Evolutionary conservation across 2,888 invertebrate species (phyloP), one percentile per base, ranked within the genome.

Genomic region (Polyommatus iphigenia): DNA sequence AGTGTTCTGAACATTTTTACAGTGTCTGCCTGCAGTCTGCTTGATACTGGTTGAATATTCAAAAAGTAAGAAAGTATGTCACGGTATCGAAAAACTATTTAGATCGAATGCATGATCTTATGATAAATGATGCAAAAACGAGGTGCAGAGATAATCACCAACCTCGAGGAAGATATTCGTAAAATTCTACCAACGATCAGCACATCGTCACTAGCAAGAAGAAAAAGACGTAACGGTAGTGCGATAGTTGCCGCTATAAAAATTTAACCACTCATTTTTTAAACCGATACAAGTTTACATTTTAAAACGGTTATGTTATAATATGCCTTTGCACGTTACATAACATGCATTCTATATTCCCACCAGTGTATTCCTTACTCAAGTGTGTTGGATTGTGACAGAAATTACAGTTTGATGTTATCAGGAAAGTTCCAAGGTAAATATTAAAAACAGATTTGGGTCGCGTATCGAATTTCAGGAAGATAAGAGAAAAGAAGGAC

Each of bases 391-490:
- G 29, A 15, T 15, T 32, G 5, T 67, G 6, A 13, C 41, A 20
- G 29, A 46, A 75, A 24, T 24, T 8, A 24, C 46, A 18, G 24
- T 54, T 75, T 75, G 50, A 75, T 75, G 24, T 75, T 13, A 54
- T 75, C 15, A 15, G 13, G 1, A 73, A 18, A 54, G 50, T 41
- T 18, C 54, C 50, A 75, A 54, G 29, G 50, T 29, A 75, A 13
- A 41, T 73, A 75, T 75, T 75, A 54, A 75, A 75, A 75, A 75
- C 50, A 54, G 13, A 24, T 75, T 75, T 75, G 24, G 46, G 24
- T 15, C 29, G 20, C 54, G 46, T 8, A 71, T 36, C 18, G 24
- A 50, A 50, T 54, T 13, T 54, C 18, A 18, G 15, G 1, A 50
- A 50, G 73, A 54, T 75, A 75, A 54, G 75, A 73, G 24, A 6